phyloP scores from a whole-genome alignment of 2,113 vertebrate genomes.

The Apaloderma vittatum region DNA sequence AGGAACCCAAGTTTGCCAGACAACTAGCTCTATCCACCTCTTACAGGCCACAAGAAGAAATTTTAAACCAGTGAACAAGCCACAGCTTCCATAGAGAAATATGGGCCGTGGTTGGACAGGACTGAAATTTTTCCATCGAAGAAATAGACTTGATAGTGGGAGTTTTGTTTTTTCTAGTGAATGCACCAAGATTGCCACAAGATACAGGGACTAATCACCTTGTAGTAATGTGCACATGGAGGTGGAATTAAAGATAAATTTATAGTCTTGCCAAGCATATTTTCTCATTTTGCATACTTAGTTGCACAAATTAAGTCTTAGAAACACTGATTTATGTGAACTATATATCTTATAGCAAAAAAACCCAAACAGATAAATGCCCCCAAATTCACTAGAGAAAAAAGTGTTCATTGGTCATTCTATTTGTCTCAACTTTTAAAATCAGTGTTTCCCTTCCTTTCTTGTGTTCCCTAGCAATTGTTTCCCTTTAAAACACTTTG shows the following conservation, averaged over 20 bases:
- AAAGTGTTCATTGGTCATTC: not conserved
- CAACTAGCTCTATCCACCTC: not conserved
- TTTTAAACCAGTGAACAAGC: not conserved
- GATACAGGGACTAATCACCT: not conserved
- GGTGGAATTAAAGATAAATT: not conserved
- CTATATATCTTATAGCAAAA: not conserved
- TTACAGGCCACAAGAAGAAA: not conserved
- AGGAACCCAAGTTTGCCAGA: not conserved
- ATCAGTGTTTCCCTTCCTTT: not conserved
- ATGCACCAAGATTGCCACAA: not conserved
- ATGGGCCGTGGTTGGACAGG: not conserved
- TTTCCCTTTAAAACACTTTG: constrained; percentile 25
- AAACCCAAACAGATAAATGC: not conserved
- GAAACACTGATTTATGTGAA: not conserved
- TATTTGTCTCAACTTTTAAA: not conserved
- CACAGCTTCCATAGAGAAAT: not conserved
- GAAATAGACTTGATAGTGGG: not conserved
- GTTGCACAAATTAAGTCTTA: not conserved
- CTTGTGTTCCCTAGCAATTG: not conserved
- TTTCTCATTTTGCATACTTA: not conserved
- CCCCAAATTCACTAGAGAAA: not conserved
- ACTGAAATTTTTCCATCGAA: not conserved
- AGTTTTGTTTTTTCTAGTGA: not conserved
- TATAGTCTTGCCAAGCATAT: not conserved
- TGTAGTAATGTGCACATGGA: not conserved